Conservation (phyloP, 2,113 vertebrate species). For the Casuarius casuarius region DNA sequence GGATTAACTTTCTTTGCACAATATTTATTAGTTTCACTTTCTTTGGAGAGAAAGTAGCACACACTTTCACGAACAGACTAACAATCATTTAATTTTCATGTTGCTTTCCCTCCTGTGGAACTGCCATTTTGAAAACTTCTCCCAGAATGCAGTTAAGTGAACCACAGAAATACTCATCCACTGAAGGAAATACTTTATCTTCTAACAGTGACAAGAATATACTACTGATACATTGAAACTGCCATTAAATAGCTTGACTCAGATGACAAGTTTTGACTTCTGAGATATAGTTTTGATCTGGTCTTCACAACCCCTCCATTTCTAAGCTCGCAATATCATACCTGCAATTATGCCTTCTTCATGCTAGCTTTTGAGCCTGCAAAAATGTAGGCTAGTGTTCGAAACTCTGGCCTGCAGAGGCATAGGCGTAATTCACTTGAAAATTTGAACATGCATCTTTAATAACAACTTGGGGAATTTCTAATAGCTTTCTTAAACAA, state of each 20-base stretch:
- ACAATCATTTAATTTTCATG: not conserved
- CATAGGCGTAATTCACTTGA: not conserved
- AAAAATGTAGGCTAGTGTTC: not conserved
- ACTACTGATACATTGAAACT: not conserved
- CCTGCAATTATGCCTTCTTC: not conserved
- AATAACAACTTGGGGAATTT: not conserved
- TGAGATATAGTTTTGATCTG: not conserved
- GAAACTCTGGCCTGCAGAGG: not conserved
- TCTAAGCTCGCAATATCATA: not conserved
- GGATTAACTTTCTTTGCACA: constrained; percentile 34
- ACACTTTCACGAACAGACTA: not conserved
- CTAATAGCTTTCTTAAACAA: constrained; percentile 15
- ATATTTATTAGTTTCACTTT: constrained; percentile 46
- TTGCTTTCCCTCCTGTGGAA: not conserved
- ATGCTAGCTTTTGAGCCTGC: not conserved
- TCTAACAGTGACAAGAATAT: not conserved
- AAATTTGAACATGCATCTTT: constrained; percentile 6
- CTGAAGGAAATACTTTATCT: not conserved
- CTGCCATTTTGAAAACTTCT: not conserved
- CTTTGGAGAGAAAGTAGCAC: not conserved
- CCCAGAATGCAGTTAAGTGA: not conserved
- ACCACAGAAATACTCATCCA: not conserved
- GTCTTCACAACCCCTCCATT: not conserved
- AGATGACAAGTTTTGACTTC: not conserved
- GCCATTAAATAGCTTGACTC: not conserved